Evolutionary conservation across 2,113 vertebrate genomes (phyloP).

Genomic region (Ia io): DNA sequence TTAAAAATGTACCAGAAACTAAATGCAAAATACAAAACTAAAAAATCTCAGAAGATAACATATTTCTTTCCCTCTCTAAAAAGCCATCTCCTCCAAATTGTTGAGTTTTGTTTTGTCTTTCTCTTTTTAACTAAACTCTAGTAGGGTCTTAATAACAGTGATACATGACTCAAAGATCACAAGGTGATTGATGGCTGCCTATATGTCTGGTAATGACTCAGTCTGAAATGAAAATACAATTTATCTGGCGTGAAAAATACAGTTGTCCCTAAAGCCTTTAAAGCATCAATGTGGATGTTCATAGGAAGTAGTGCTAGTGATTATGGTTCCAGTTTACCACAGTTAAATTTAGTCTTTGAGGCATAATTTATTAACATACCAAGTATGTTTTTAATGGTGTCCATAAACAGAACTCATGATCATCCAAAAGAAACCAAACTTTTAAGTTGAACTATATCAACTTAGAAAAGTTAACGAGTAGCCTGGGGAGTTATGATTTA

Average conservation of each 20-base stretch:
- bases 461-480: conserved; percentile 92
- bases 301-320: conserved; percentile 45
- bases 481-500: conserved; percentile 89
- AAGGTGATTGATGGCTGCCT: conserved; percentile 74
- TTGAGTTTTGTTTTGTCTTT: conserved; percentile 30
- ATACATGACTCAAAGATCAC: conserved; percentile 74
- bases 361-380: conserved; percentile 69
- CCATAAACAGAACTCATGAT: conserved; percentile 67
- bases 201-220: conserved; percentile 74
- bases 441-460: conserved; percentile 79
- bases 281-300: conserved; percentile 39
- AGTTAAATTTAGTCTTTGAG: conserved; percentile 71
- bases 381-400: conserved; percentile 54
- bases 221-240: conserved; percentile 80
- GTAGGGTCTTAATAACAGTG: conserved; percentile 62
- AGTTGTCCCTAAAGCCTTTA: conserved; percentile 70
- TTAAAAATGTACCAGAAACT: background rate
- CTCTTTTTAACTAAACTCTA: conserved; percentile 47
- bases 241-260: conserved; percentile 76
- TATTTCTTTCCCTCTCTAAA: conserved; percentile 60
- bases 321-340: conserved; percentile 59
- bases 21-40: background rate
- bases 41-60: too few relatives aligned
- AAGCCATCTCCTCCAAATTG: conserved; percentile 59
- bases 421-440: conserved; percentile 67